A percentile compares a stretch with the other conserved stretches of the same genome.
Conservation (phyloP, 1,140 invertebrate genomes). For the Sinonovacula constricta region DNA sequence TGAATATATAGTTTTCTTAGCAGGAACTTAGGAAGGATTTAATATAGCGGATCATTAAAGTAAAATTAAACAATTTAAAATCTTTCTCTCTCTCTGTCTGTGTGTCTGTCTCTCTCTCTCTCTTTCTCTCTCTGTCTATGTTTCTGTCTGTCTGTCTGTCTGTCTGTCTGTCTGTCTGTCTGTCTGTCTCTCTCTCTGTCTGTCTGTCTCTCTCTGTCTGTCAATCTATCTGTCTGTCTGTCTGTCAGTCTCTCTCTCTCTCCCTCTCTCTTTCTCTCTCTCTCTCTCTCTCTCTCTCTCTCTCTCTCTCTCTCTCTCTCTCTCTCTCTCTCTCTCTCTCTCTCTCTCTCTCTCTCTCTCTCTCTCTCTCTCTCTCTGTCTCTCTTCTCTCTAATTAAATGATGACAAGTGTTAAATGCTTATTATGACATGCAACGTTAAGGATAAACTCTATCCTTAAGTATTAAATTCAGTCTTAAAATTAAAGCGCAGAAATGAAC, state of each 20-base stretch:
- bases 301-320: constrained; percentile 12
- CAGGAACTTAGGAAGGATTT: too few relatives aligned
- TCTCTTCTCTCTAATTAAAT: background rate
- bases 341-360: constrained; percentile 8
- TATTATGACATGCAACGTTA: too few relatives aligned
- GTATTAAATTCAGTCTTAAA: too few relatives aligned
- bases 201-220: constrained; percentile 8
- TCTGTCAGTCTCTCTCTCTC: background rate
- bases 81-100: background rate
- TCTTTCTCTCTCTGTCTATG: too few relatives aligned
- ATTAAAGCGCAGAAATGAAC: too few relatives aligned
- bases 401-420: too few relatives aligned
- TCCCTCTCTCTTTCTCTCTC: constrained; percentile 9
- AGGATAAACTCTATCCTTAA: too few relatives aligned
- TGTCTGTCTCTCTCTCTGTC: constrained; percentile 21
- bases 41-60: too few relatives aligned
- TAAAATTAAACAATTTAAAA: too few relatives aligned
- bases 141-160: too few relatives aligned
- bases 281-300: constrained; percentile 3
- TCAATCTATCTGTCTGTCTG: too few relatives aligned
- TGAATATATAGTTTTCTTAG: too few relatives aligned
- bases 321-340: constrained; percentile 12
- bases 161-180: background rate
- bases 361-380: constrained; percentile 17
- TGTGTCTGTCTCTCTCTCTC: background rate